Conservation (phyloP, 1,140 invertebrate species). For the Maniola jurtina region DNA sequence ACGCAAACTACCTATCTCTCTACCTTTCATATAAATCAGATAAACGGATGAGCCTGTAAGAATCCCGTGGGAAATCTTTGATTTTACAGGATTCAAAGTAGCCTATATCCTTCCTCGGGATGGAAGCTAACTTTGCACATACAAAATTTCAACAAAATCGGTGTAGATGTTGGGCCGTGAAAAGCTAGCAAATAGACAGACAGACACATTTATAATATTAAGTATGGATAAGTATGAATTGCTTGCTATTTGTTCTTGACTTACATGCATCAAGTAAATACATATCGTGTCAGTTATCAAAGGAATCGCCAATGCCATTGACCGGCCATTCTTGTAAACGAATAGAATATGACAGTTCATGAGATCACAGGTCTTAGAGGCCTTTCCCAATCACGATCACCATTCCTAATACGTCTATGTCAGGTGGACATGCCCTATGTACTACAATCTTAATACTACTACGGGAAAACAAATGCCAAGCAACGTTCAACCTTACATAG, state of each 20-base stretch:
- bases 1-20: too few relatives aligned
- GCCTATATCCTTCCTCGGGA: too few relatives aligned
- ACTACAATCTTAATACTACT: constrained; percentile 20
- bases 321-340: constrained; percentile 26
- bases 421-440: constrained; percentile 57
- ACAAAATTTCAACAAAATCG: too few relatives aligned
- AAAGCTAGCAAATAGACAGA: too few relatives aligned
- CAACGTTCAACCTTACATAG: constrained; percentile 24
- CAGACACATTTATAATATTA: too few relatives aligned
- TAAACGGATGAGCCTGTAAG: too few relatives aligned
- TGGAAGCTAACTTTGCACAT: too few relatives aligned
- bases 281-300: constrained; percentile 16
- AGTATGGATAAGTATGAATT: too few relatives aligned
- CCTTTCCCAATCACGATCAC: constrained; percentile 52
- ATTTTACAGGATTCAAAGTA: too few relatives aligned
- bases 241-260: constrained; percentile 7
- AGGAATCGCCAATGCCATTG: constrained; percentile 25
- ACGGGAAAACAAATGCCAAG: not conserved
- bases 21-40: too few relatives aligned
- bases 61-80: too few relatives aligned
- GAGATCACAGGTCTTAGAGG: constrained; percentile 42
- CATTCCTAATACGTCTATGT: constrained; percentile 59
- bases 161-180: too few relatives aligned
- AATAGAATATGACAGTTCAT: constrained; percentile 32
- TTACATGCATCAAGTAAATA: constrained; percentile 16